Conservation (phyloP, 2,797 vertebrate species). For the Peromyscus attwateri region DNA sequence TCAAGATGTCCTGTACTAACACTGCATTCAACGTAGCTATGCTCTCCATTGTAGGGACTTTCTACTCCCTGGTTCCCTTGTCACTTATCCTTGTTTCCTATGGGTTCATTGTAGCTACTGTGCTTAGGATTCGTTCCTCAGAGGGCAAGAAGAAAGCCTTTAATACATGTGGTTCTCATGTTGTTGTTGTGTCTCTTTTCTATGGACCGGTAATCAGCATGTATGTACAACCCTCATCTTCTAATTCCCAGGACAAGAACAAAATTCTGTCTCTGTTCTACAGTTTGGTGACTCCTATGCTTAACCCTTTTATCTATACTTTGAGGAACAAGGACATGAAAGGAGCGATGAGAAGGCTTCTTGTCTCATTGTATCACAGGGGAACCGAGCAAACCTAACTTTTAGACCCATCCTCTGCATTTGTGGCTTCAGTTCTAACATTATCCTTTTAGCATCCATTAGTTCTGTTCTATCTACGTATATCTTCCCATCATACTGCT, state of each 20-base stretch:
- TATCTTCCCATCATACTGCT: neutral
- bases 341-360: slow-evolving; percentile 56
- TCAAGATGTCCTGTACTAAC: slow-evolving; percentile 76
- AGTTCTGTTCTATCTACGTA: too few relatives aligned
- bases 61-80: slow-evolving; percentile 73
- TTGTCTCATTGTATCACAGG: neutral
- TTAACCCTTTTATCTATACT: slow-evolving; percentile 82
- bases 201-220: slow-evolving; percentile 79
- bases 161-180: slow-evolving; percentile 78
- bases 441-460: neutral
- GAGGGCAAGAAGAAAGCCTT: slow-evolving; percentile 77
- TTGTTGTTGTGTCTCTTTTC: slow-evolving; percentile 76
- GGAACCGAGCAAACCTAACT: neutral
- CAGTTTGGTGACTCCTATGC: slow-evolving; percentile 80
- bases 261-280: slow-evolving; percentile 79
- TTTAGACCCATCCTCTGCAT: neutral
- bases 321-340: slow-evolving; percentile 81
- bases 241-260: slow-evolving; percentile 54
- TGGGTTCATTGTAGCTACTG: slow-evolving; percentile 65
- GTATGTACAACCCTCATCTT: slow-evolving; percentile 79
- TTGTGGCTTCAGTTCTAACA: neutral
- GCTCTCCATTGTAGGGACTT: slow-evolving; percentile 62
- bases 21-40: slow-evolving; percentile 67
- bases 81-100: slow-evolving; percentile 77
- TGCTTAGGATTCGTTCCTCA: slow-evolving; percentile 76